phyloP scores from a whole-genome alignment of 1,140 invertebrate genomes.

The Theocolax elegans region DNA sequence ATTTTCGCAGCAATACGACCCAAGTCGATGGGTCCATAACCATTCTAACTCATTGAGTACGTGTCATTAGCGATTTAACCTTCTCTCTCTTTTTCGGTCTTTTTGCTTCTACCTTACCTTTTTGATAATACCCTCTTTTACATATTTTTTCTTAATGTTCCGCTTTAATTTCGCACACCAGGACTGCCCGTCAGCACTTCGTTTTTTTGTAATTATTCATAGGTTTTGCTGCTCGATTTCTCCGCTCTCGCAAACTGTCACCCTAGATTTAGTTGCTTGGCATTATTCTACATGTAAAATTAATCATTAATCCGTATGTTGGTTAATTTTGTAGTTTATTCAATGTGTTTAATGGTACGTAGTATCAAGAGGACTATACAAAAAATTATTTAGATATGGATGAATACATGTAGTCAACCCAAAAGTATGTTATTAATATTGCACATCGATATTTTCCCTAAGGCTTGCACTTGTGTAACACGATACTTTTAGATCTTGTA shows the following conservation, averaged over 20 bases:
- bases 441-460: background rate
- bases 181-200: background rate
- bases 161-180: background rate
- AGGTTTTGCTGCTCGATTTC: no score
- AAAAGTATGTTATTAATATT: slow-evolving; percentile 21
- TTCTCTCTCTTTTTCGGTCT: slow-evolving; percentile 32
- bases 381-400: slow-evolving; percentile 3
- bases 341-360: background rate
- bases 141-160: slow-evolving; percentile 5
- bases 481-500: background rate
- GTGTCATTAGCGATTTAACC: slow-evolving; percentile 45
- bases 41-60: slow-evolving; percentile 59
- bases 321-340: slow-evolving; percentile 2
- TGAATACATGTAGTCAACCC: background rate
- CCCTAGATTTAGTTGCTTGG: background rate
- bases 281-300: no score
- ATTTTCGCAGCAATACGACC: slow-evolving; percentile 68
- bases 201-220: no score
- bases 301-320: background rate
- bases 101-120: background rate
- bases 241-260: no score
- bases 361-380: background rate
- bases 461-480: background rate
- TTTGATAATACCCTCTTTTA: slow-evolving; percentile 17
- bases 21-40: slow-evolving; percentile 60